phyloP scores from a whole-genome alignment of 2,888 invertebrate genomes.

The Chymomyza caudatula region DNA sequence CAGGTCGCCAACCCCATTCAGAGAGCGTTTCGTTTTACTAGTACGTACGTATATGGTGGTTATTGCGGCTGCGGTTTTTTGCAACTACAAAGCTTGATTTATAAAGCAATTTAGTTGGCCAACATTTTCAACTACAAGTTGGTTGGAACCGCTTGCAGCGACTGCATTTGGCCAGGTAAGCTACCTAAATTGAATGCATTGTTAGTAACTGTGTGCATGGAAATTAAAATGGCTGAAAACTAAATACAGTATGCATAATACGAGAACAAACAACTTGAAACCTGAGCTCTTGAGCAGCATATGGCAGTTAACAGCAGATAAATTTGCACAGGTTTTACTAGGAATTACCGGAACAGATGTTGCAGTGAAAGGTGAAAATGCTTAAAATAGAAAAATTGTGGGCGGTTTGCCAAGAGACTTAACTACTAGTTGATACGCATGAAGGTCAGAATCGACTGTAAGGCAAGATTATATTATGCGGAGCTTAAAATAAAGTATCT shows the following conservation, averaged over 20 bases:
- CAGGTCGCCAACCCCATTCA: background rate
- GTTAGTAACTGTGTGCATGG: background rate
- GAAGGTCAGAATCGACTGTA: too few relatives aligned
- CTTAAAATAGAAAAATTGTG: conserved; percentile 3
- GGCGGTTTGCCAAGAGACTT: background rate
- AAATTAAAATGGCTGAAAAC: background rate
- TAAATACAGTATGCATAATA: background rate
- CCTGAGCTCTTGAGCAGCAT: background rate
- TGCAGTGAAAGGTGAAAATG: conserved; percentile 10
- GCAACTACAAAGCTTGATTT: background rate
- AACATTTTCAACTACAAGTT: background rate
- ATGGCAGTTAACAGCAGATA: conserved; percentile 18
- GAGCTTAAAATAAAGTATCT: background rate
- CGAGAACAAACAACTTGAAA: background rate
- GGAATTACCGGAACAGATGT: background rate
- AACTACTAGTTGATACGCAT: background rate
- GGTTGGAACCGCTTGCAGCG: background rate
- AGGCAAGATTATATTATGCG: too few relatives aligned
- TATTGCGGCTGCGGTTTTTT: background rate
- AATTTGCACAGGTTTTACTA: background rate
- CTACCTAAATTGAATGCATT: background rate
- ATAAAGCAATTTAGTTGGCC: conserved; percentile 1
- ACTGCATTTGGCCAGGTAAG: background rate
- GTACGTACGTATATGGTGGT: background rate
- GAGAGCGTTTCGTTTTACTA: background rate